Evolutionary conservation across 2,113 vertebrate genomes (phyloP).

Genomic region (Hippocampus guttulatus): DNA sequence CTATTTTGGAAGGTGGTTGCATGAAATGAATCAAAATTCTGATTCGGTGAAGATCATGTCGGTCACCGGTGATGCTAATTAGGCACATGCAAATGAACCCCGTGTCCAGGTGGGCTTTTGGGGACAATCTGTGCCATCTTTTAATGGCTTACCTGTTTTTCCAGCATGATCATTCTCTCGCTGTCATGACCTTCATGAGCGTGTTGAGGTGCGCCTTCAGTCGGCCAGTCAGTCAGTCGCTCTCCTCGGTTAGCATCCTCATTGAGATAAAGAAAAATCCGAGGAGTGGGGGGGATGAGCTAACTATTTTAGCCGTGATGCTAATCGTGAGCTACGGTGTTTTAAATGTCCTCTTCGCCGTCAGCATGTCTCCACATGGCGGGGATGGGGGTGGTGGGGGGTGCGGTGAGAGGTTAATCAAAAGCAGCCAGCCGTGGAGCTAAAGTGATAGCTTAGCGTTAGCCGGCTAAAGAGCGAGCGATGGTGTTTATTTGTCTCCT

Average conservation of each 20-base stretch:
- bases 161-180: constrained; percentile 74
- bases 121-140: not conserved
- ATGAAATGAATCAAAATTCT: not conserved
- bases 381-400: not conserved
- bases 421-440: constrained; percentile 11
- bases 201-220: constrained; percentile 30
- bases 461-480: constrained; percentile 40
- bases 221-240: constrained; percentile 8
- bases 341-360: constrained; percentile 34
- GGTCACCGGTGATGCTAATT: not conserved
- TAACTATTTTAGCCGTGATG: constrained; percentile 20
- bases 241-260: constrained; percentile 44
- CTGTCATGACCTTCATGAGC: constrained; percentile 69
- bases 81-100: constrained; percentile 36
- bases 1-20: not conserved
- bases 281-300: not conserved
- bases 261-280: not conserved
- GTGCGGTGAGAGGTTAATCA: not conserved
- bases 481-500: constrained; percentile 43
- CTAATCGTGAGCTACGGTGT: constrained; percentile 1
- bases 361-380: constrained; percentile 30
- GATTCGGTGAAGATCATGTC: not conserved
- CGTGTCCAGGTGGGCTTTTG: constrained; percentile 16
- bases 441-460: constrained; percentile 32
- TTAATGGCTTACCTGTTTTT: constrained; percentile 64